A percentile compares a stretch with the other conserved stretches of the same genome.
Evolutionary conservation across 2,888 invertebrate genomes (phyloP).

Genomic region (Anoncus sp.): DNA sequence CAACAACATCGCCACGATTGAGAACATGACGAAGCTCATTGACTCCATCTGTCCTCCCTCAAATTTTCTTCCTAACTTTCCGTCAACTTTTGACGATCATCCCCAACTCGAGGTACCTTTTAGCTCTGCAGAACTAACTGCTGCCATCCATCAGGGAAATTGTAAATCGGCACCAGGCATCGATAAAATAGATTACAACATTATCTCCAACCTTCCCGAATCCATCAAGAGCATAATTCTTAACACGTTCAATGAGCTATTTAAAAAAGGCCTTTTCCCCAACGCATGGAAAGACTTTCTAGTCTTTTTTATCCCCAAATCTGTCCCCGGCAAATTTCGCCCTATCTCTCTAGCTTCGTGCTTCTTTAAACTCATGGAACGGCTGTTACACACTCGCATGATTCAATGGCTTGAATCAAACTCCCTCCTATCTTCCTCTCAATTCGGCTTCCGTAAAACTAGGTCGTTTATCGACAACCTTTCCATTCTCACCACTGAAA

Average conservation of each 20-base stretch:
- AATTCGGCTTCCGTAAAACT: too few species aligned
- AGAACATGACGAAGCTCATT: not conserved
- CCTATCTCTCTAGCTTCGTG: too few species aligned
- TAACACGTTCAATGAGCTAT: not conserved
- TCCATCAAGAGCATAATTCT: not conserved
- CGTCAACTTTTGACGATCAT: not conserved
- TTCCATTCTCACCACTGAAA: not conserved
- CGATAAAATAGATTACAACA: conserved; percentile 16
- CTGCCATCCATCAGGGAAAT: not conserved
- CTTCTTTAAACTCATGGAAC: too few species aligned
- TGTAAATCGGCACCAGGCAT: not conserved
- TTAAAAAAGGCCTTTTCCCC: conserved; percentile 3
- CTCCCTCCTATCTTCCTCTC: too few species aligned
- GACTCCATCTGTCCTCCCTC: conserved; percentile 6
- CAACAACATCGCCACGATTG: not conserved
- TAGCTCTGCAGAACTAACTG: not conserved
- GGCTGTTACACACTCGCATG: too few species aligned
- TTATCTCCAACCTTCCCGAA: not conserved
- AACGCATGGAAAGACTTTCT: not conserved
- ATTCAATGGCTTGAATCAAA: too few species aligned
- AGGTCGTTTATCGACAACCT: too few species aligned
- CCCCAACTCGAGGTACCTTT: not conserved
- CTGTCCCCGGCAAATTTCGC: too few species aligned
- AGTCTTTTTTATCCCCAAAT: conserved; percentile 39
- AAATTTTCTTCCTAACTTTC: not conserved